Conservation (phyloP, 2,113 vertebrate genomes). For the Sturnira hondurensis region DNA sequence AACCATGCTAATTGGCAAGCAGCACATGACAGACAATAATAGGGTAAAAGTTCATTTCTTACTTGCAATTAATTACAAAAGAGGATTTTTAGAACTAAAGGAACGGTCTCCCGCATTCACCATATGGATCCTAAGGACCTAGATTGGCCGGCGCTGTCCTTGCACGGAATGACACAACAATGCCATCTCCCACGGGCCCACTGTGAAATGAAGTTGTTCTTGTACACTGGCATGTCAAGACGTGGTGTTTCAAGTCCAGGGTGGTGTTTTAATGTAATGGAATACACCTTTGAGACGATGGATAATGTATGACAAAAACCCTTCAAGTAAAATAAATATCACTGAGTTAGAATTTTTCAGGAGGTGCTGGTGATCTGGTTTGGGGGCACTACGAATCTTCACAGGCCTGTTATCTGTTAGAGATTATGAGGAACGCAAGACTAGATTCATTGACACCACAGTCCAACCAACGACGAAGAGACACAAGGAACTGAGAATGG, state of each 20-base stretch:
- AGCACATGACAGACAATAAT: conserved; percentile 31
- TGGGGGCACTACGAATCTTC: neutral
- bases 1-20: conserved; percentile 53
- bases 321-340: neutral
- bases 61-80: conserved; percentile 51
- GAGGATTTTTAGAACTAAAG: neutral
- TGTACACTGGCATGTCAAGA: neutral
- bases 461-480: neutral
- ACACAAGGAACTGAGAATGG: neutral
- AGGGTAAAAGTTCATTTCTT: conserved; percentile 47
- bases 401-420: neutral
- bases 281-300: neutral
- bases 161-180: neutral
- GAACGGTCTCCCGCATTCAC: neutral
- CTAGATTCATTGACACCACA: neutral
- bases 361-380: neutral
- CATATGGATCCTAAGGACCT: neutral
- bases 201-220: neutral
- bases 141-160: neutral
- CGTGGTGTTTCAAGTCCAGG: neutral
- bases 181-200: neutral
- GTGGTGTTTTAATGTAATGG: neutral
- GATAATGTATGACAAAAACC: neutral
- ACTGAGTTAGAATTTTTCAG: neutral
- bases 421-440: neutral